Conservation (phyloP, 2,797 vertebrate species). For the Xenopus petersii region DNA sequence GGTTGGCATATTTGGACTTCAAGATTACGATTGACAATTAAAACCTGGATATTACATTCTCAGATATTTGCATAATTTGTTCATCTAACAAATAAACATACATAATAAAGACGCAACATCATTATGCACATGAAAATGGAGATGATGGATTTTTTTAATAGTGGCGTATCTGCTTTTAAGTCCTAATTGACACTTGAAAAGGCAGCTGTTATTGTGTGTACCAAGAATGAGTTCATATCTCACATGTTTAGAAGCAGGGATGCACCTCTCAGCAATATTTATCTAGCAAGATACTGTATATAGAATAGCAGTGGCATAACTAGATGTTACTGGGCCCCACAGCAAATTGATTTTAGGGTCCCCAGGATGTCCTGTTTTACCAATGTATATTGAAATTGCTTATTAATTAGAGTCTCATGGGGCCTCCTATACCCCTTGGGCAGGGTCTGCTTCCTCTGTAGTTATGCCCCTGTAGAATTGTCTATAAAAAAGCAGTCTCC, state of each 20-base stretch:
- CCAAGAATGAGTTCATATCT: conserved; percentile 12
- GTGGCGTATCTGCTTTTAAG: conserved; percentile 20
- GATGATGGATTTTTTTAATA: conserved; percentile 16
- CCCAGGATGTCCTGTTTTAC: too few relatives aligned
- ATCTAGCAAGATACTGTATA: conserved; percentile 8
- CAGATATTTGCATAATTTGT: not conserved
- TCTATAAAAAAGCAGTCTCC: conserved; percentile 14
- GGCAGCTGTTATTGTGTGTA: conserved; percentile 25
- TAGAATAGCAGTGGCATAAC: not conserved
- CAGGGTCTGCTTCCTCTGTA: too few relatives aligned
- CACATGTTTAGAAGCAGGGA: conserved; percentile 10
- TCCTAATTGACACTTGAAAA: conserved; percentile 25
- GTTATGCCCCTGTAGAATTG: not conserved
- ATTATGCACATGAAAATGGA: conserved; percentile 25
- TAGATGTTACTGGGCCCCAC: too few relatives aligned
- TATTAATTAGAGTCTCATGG: too few relatives aligned
- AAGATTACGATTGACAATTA: too few relatives aligned
- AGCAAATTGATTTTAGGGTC: too few relatives aligned
- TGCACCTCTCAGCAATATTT: conserved; percentile 25
- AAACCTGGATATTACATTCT: too few relatives aligned
- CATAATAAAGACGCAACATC: conserved; percentile 6
- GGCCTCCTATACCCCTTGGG: too few relatives aligned
- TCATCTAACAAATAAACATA: conserved; percentile 3
- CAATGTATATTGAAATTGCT: too few relatives aligned
- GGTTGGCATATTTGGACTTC: too few relatives aligned